A percentile compares a stretch with the other conserved stretches of the same genome.
Conservation (phyloP, 2,113 vertebrate genomes). For the Taxidea taxus region DNA sequence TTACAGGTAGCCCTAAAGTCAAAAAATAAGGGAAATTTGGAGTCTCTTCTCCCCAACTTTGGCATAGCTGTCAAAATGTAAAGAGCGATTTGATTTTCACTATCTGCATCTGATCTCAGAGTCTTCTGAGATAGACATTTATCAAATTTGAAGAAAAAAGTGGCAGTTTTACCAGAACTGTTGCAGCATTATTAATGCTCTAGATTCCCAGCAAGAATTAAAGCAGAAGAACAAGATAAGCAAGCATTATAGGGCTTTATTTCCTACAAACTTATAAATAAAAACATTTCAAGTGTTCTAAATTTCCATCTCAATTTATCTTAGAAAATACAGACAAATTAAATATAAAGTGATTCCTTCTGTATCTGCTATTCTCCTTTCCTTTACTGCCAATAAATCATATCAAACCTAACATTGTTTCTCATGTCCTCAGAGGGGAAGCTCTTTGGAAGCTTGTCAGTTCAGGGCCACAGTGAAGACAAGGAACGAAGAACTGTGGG, state of each 20-base stretch:
- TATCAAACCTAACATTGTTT: not conserved
- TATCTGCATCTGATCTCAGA: not conserved
- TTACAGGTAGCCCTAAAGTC: not conserved
- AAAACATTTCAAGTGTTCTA: not conserved
- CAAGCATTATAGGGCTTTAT: not conserved
- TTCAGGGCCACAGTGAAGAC: not conserved
- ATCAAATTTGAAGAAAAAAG: not conserved
- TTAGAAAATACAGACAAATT: conserved; percentile 18
- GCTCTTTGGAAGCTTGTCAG: not conserved
- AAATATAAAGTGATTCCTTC: not conserved
- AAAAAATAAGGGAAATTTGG: not conserved
- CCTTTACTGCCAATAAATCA: not conserved
- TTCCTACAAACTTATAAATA: not conserved
- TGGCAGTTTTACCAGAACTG: not conserved
- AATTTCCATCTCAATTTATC: conserved; percentile 26
- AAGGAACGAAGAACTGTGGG: not conserved
- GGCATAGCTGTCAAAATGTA: not conserved
- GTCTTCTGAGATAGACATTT: not conserved
- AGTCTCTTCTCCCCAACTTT: not conserved
- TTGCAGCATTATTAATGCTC: not conserved
- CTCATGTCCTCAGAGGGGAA: not conserved
- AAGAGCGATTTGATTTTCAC: not conserved
- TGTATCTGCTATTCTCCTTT: not conserved
- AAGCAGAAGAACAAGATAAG: not conserved
- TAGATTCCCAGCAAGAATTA: not conserved